These are phyloP conservation scores for Tetanocera ferruginea DNA, from an alignment of 2,888 invertebrate genomes.

Conservation along the genomic window DNA sequence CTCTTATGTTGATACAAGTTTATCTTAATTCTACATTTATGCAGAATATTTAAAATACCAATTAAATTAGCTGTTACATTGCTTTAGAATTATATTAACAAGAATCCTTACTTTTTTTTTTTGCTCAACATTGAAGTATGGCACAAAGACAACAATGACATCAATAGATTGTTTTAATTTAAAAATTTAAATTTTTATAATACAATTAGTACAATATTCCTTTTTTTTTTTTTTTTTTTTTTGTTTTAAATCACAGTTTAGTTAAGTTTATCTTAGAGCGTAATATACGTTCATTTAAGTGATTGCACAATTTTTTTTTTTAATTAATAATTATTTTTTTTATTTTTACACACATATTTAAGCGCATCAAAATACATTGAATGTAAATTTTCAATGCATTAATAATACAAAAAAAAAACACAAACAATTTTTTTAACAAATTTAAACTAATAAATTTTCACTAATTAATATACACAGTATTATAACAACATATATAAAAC, in stretches of 20 bases:
- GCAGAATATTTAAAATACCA: too few species aligned
- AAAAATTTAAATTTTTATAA: background rate
- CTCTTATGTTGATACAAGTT: too few species aligned
- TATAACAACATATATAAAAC: background rate
- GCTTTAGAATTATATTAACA: too few species aligned
- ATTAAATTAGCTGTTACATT: too few species aligned
- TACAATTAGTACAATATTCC: background rate
- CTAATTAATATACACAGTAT: background rate
- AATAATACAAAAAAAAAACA: background rate
- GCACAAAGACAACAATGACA: constrained; percentile 6
- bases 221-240: background rate
- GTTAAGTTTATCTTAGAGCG: constrained; percentile 15
- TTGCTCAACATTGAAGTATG: constrained; percentile 17
- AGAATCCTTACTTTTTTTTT: background rate
- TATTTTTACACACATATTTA: background rate
- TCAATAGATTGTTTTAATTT: constrained; percentile 9
- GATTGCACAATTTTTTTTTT: constrained; percentile 15
- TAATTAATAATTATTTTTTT: background rate
- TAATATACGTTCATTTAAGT: background rate
- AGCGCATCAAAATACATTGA: constrained; percentile 6
- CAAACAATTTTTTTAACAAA: background rate
- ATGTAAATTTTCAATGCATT: constrained; percentile 10
- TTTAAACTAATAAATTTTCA: background rate
- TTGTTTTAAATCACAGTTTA: constrained; percentile 33
- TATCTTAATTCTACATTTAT: too few species aligned